A percentile compares a stretch with the other conserved stretches of the same genome.
Evolutionary conservation across 2,113 vertebrate genomes (phyloP).

Genomic region (Hemiprocne comata): DNA sequence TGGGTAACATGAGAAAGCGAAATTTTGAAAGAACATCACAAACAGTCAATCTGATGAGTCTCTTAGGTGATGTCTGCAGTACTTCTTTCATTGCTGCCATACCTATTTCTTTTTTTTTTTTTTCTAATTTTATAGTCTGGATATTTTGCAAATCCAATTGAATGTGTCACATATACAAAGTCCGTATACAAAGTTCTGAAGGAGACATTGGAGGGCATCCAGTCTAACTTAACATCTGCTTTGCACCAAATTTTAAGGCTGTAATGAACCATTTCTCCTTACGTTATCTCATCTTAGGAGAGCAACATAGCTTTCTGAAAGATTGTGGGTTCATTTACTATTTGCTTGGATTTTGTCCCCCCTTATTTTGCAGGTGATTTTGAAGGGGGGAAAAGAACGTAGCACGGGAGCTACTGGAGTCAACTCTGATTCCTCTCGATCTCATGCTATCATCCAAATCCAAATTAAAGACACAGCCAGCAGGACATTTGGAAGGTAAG

Average conservation of each 20-base stretch:
- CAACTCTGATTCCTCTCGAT: constrained; percentile 89
- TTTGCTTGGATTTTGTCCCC: background rate
- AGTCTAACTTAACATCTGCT: background rate
- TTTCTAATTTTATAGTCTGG: background rate
- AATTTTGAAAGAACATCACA: background rate
- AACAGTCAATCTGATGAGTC: background rate
- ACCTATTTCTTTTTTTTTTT: too few species aligned
- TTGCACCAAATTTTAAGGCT: background rate
- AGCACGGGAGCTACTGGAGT: constrained; percentile 88
- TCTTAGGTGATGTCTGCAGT: background rate
- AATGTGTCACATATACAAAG: background rate
- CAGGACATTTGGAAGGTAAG: constrained; percentile 84
- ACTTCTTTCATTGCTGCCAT: constrained; percentile 1
- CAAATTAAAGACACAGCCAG: constrained; percentile 83
- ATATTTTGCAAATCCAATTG: background rate
- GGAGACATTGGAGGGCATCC: background rate
- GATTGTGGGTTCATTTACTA: background rate
- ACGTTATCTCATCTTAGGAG: background rate
- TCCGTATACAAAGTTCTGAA: background rate
- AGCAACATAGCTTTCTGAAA: background rate
- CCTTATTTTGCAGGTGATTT: constrained; percentile 81
- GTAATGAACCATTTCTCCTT: background rate
- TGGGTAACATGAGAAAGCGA: constrained; percentile 13
- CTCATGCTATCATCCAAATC: constrained; percentile 92
- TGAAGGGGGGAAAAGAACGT: constrained; percentile 85